These are phyloP conservation scores for Gerris lacustris DNA, from an alignment of 2,888 invertebrate genomes.

Conservation along the genomic window DNA sequence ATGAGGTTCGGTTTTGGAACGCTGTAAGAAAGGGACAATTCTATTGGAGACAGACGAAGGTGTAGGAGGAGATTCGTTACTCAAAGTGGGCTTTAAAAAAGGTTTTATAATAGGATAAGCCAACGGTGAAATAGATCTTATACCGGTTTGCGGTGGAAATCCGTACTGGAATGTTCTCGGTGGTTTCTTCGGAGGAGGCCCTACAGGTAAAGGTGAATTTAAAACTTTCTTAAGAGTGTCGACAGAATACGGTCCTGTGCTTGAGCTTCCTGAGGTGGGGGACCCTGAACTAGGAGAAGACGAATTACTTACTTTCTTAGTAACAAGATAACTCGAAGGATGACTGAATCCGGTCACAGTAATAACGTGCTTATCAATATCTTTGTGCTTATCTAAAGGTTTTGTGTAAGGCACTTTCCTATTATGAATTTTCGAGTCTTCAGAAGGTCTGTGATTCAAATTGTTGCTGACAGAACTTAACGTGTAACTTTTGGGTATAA, in stretches of 20 bases:
- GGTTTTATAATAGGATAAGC: constrained; percentile 2
- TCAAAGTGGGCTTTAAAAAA: constrained; percentile 13
- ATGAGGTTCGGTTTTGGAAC: constrained; percentile 39
- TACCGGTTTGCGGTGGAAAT: neutral
- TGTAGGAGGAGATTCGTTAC: neutral
- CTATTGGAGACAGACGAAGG: neutral
- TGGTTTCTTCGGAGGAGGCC: constrained; percentile 64
- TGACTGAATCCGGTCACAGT: neutral
- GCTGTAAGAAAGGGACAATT: constrained; percentile 18
- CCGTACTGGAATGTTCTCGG: constrained; percentile 49
- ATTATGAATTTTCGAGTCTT: neutral
- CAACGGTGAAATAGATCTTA: constrained; percentile 19
- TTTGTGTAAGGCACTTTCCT: neutral
- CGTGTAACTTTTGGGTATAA: neutral
- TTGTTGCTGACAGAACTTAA: neutral
- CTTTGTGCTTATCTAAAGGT: neutral
- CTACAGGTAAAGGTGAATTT: constrained; percentile 52
- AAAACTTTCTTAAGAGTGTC: constrained; percentile 54
- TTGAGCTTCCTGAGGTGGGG: neutral
- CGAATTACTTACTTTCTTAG: constrained; percentile 1
- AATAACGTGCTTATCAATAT: neutral
- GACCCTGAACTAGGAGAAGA: neutral
- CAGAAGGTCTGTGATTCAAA: neutral
- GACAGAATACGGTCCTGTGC: constrained; percentile 32
- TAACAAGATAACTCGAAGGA: neutral